These are phyloP conservation scores for Dasyurus viverrinus DNA, from an alignment of 2,113 vertebrate genomes.

Conservation along the genomic window DNA sequence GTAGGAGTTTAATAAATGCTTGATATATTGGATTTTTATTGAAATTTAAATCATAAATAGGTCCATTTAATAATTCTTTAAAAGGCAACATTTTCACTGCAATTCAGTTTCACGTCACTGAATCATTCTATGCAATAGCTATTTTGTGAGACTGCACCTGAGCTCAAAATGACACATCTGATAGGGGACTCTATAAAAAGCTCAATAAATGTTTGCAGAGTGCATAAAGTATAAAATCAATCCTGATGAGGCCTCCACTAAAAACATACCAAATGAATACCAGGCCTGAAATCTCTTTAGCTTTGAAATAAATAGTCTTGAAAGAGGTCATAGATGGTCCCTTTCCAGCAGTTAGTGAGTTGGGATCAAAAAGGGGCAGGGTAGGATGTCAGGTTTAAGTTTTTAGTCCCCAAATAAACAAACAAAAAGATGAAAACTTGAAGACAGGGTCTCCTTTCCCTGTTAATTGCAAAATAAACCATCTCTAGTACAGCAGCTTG, in stretches of 20 bases:
- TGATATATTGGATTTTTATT: background rate
- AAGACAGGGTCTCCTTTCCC: background rate
- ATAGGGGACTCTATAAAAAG: constrained; percentile 30
- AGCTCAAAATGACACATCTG: constrained; percentile 24
- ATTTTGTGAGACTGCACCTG: background rate
- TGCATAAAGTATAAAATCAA: constrained; percentile 32
- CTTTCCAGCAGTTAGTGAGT: background rate
- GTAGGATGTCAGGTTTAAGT: background rate
- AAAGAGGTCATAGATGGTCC: background rate
- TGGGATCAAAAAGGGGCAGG: background rate
- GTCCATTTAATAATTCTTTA: constrained; percentile 31
- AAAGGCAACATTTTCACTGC: constrained; percentile 10
- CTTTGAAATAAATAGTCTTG: background rate
- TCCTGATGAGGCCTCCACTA: background rate
- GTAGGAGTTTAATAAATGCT: background rate
- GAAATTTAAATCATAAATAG: constrained; percentile 21
- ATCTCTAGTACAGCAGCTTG: background rate
- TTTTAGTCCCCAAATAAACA: constrained; percentile 6
- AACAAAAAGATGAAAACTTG: background rate
- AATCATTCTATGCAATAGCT: constrained; percentile 17
- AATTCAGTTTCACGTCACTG: background rate
- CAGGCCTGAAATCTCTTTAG: background rate
- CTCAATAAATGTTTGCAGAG: constrained; percentile 29
- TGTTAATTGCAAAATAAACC: constrained; percentile 42
- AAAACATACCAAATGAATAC: background rate